Evolutionary conservation across 2,797 vertebrate species (phyloP).

Genomic region (Tachyglossus aculeatus): DNA sequence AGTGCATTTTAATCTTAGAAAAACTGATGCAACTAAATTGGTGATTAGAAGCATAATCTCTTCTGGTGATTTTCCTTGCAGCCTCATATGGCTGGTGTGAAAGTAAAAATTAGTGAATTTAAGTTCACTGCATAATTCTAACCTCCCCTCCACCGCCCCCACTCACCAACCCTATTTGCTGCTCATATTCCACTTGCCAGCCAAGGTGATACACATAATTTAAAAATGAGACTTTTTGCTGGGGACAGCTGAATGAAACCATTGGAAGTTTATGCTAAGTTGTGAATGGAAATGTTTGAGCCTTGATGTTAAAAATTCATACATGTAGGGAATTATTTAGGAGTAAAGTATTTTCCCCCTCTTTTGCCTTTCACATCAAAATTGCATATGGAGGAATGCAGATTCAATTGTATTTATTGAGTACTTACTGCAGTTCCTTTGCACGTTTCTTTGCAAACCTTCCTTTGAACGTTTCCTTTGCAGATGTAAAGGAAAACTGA

Average conservation of each 20-base stretch:
- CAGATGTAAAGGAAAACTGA: too few species aligned
- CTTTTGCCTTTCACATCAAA: too few species aligned
- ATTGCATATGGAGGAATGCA: too few species aligned
- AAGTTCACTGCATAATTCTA: conserved; percentile 44
- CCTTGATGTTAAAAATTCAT: background rate
- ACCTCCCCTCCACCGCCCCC: conserved; percentile 34
- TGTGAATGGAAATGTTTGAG: background rate
- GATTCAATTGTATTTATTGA: too few species aligned
- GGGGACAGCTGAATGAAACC: conserved; percentile 24
- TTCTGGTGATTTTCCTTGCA: conserved; percentile 5
- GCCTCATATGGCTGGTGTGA: conserved; percentile 24
- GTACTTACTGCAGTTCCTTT: too few species aligned
- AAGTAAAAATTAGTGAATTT: conserved; percentile 47
- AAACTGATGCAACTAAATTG: conserved; percentile 11
- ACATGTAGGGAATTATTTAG: background rate
- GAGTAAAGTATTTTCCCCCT: background rate
- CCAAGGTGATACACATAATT: conserved; percentile 50
- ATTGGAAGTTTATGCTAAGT: conserved; percentile 24
- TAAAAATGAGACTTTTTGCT: conserved; percentile 15
- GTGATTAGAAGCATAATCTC: background rate
- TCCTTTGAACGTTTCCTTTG: too few species aligned
- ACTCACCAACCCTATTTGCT: conserved; percentile 20
- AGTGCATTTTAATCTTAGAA: conserved; percentile 47
- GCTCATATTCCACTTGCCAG: conserved; percentile 22
- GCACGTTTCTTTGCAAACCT: too few species aligned